A percentile compares a stretch with the other conserved stretches of the same genome.
Evolutionary conservation across 1,140 invertebrate genomes (phyloP).

Genomic region (Drosophila sucinea): DNA sequence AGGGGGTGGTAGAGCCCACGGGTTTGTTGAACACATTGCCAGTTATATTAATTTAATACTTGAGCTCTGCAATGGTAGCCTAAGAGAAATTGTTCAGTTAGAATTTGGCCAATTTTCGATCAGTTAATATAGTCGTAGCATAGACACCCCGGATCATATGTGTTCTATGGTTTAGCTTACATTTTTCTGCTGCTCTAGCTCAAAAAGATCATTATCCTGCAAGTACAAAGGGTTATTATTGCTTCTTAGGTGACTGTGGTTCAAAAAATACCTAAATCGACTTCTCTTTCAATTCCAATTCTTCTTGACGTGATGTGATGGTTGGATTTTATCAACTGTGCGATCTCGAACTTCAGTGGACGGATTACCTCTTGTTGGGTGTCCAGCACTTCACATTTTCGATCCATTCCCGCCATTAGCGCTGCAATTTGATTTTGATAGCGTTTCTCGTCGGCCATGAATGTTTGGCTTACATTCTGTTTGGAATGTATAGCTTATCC

Average conservation of each 20-base stretch:
- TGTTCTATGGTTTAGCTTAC: not conserved
- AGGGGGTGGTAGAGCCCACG: not conserved
- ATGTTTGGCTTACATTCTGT: not conserved
- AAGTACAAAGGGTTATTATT: not conserved
- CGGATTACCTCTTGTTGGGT: not conserved
- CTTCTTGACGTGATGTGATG: not conserved
- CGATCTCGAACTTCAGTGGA: not conserved
- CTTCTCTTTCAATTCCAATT: not conserved
- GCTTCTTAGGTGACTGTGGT: not conserved
- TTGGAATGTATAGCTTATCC: not conserved
- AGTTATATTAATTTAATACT: slow-evolving; percentile 1
- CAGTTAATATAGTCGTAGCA: too few relatives aligned
- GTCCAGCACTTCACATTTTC: too few relatives aligned
- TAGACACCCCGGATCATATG: too few relatives aligned
- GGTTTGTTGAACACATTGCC: not conserved
- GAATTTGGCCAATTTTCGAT: too few relatives aligned
- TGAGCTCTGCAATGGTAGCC: not conserved
- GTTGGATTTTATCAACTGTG: not conserved
- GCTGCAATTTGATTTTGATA: not conserved
- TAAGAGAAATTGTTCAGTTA: not conserved
- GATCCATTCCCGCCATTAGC: not conserved
- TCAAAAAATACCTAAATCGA: not conserved
- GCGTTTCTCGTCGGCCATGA: not conserved
- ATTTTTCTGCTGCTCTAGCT: not conserved
- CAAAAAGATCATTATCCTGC: not conserved